These are phyloP conservation scores for Molanna angustata DNA, from an alignment of 2,888 invertebrate genomes.

Conservation along the genomic window DNA sequence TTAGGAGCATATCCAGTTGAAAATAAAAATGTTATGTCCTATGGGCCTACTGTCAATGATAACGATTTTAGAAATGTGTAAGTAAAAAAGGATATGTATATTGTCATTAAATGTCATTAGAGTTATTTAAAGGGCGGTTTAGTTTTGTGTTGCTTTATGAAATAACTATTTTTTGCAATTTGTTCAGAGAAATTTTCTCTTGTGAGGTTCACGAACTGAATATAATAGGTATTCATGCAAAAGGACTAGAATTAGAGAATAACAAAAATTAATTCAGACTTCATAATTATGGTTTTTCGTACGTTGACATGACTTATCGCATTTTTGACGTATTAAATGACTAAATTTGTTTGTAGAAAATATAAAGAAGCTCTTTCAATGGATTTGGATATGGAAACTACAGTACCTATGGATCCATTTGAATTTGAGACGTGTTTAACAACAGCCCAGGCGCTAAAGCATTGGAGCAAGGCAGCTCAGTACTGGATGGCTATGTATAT, in stretches of 20 bases:
- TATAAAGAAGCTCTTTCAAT: conserved; percentile 8
- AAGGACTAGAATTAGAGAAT: too few relatives aligned
- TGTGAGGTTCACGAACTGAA: too few relatives aligned
- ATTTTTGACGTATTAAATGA: background rate
- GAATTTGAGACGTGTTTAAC: conserved; percentile 4
- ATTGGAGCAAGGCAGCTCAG: conserved; percentile 17
- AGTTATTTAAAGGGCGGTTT: too few relatives aligned
- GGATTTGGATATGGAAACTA: conserved; percentile 16
- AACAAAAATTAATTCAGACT: too few relatives aligned
- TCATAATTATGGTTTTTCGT: too few relatives aligned
- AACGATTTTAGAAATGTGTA: conserved; percentile 58
- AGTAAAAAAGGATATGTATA: too few relatives aligned
- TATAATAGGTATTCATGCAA: too few relatives aligned
- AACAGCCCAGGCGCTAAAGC: background rate
- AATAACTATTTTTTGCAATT: too few relatives aligned
- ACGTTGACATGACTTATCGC: too few relatives aligned
- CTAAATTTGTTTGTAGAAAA: conserved; percentile 11
- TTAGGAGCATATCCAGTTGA: conserved; percentile 88
- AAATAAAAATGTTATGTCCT: conserved; percentile 69
- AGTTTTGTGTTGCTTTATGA: too few relatives aligned
- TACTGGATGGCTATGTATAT: conserved; percentile 18
- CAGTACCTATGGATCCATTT: conserved; percentile 3
- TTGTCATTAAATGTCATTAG: too few relatives aligned
- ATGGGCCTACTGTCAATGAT: conserved; percentile 74
- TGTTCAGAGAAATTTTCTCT: too few relatives aligned